Base-by-base conservation (phyloP, 2,113 vertebrate genomes). In the Hystrix brachyura region DNA sequence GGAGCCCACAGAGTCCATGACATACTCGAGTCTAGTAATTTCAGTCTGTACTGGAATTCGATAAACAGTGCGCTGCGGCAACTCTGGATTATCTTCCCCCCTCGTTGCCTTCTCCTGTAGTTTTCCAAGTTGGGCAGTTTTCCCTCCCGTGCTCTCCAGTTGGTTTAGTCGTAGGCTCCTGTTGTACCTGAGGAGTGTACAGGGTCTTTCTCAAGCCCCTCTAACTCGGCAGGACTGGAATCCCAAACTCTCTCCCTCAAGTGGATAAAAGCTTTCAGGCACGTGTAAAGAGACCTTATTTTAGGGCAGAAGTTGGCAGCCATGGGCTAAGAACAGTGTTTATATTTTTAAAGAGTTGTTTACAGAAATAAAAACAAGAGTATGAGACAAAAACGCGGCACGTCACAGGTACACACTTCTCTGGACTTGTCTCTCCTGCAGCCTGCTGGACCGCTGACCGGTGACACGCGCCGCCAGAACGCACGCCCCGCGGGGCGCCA, bases 281-380 rank as follows among this genome's bases (percentile, higher is more conserved):
- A 25, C 7, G 25, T 4, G 13, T 17, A 23, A 10, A 2, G 12
- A 57, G 59, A 29, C 51, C 60, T 65, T 62, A 67, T 51, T 91
- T 48, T 14, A 32, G 82, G 79, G 34, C 3, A 27, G 32, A 29
- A 62, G 11, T 12, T 17, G 32, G 57, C n/a, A 65, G 91, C 25
- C 65, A 67, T 90, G 38, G 76, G 60, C 60, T 53, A 84, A 93
- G 55, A 71, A 64, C 32, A 59, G 32, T 53, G 67, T 79, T 83
- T 53, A 46, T 38, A 69, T 71, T 84, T 91, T 87, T 55, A 84
- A 65, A 83, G 29, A 13, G 69, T 38, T 82, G n/a, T 55, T 79
- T 23, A 59, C 43, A 57, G 34, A 85, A 34, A 80, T 69, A 32
- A 38, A 19, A 43, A 43, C 3, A n/a, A 19, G 25, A n/a, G 46